Evolutionary conservation across 2,797 vertebrate genomes (phyloP).

Genomic region (Vireo griseus): DNA sequence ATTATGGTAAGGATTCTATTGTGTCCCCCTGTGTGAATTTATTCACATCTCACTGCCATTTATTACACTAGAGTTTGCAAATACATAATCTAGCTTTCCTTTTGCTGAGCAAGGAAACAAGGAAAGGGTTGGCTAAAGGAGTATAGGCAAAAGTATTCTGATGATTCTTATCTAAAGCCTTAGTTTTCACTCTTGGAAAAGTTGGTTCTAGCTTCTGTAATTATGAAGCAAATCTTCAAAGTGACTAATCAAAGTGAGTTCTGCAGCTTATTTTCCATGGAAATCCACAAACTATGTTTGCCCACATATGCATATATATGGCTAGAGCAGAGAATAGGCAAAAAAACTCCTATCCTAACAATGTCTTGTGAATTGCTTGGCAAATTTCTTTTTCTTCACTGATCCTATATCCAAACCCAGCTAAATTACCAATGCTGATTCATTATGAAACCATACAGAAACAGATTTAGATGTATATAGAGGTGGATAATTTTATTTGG

Average conservation of each 20-base stretch:
- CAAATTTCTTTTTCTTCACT: background rate
- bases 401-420: background rate
- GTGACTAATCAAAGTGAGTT: background rate
- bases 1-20: background rate
- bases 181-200: background rate
- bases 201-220: background rate
- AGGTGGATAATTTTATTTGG: background rate
- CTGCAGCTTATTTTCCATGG: background rate
- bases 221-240: background rate
- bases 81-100: background rate
- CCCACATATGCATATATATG: background rate
- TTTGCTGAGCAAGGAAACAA: background rate
- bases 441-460: background rate
- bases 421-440: background rate
- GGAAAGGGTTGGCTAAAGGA: background rate
- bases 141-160: background rate
- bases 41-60: background rate
- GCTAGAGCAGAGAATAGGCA: background rate
- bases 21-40: background rate
- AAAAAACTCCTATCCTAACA: background rate
- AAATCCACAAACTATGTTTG: background rate
- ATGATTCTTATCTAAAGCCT: background rate
- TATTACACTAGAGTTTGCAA: background rate
- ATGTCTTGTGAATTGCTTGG: background rate
- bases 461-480: background rate